Evolutionary conservation across 2,888 invertebrate genomes (phyloP).

Genomic region (Axea sp.): DNA sequence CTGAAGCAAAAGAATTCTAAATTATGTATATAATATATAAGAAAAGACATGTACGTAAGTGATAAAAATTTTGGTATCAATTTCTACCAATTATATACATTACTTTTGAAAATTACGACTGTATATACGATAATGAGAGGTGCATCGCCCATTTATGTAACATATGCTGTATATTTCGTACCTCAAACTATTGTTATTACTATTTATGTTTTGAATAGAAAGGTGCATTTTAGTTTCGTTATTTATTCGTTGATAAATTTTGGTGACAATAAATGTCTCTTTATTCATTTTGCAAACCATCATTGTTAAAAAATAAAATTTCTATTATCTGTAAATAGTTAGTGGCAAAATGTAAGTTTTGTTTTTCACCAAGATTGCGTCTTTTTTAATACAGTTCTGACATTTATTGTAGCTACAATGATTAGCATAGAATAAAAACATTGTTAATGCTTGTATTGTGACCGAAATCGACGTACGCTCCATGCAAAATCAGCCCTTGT

Average conservation of each 20-base stretch:
- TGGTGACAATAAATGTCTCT: conserved; percentile 24
- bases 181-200: conserved; percentile 75
- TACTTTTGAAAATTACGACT: conserved; percentile 42
- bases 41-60: conserved; percentile 13
- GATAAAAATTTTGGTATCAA: conserved; percentile 18
- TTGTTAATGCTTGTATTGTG: conserved; percentile 75
- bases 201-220: conserved; percentile 75
- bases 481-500: conserved; percentile 75
- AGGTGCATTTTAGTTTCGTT: conserved; percentile 23
- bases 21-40: conserved; percentile 19
- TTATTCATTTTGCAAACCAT: no score
- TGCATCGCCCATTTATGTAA: conserved; percentile 71
- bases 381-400: conserved; percentile 64
- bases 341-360: conserved; percentile 3
- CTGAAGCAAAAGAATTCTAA: conserved; percentile 8
- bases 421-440: conserved; percentile 74
- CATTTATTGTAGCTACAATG: conserved; percentile 70
- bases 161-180: conserved; percentile 77
- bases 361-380: conserved; percentile 19
- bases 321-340: conserved; percentile 19
- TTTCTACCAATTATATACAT: conserved; percentile 7
- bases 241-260: conserved; percentile 21
- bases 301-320: background rate
- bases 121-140: conserved; percentile 63
- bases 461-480: conserved; percentile 68